phyloP scores from a whole-genome alignment of 2,797 vertebrate genomes.

The Muscicapa comitata region DNA sequence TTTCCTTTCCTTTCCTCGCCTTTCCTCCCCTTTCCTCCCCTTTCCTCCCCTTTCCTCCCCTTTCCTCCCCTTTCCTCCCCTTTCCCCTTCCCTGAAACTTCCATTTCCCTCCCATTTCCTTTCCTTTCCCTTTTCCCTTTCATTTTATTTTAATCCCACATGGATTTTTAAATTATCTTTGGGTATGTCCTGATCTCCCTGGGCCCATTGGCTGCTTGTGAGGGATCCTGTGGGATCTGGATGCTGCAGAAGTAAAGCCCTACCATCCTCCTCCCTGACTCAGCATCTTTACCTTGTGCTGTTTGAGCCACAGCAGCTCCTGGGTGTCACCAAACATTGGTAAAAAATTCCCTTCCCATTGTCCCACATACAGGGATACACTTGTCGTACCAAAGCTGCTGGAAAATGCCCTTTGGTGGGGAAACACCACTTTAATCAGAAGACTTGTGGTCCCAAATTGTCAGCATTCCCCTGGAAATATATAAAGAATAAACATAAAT shows the following conservation, averaged over 20 bases:
- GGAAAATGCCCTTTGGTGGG: neutral
- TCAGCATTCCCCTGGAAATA: neutral
- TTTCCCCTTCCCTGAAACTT: too few relatives aligned
- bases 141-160: neutral
- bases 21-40: neutral
- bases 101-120: neutral
- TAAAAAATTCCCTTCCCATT: neutral
- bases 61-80: neutral
- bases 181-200: neutral
- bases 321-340: neutral
- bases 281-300: neutral
- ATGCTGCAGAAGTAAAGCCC: neutral
- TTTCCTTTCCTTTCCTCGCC: too few relatives aligned
- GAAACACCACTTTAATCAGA: neutral
- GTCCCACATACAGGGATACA: fast-evolving
- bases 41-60: too few relatives aligned
- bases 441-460: neutral
- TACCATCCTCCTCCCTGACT: neutral
- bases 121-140: too few relatives aligned
- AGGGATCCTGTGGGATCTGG: neutral
- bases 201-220: neutral
- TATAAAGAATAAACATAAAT: neutral
- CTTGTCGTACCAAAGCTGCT: neutral
- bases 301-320: neutral
- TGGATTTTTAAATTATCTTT: neutral